A percentile compares a stretch with the other conserved stretches of the same genome.
Evolutionary conservation across 2,113 vertebrate species (phyloP).

Genomic region (Camelus bactrianus): DNA sequence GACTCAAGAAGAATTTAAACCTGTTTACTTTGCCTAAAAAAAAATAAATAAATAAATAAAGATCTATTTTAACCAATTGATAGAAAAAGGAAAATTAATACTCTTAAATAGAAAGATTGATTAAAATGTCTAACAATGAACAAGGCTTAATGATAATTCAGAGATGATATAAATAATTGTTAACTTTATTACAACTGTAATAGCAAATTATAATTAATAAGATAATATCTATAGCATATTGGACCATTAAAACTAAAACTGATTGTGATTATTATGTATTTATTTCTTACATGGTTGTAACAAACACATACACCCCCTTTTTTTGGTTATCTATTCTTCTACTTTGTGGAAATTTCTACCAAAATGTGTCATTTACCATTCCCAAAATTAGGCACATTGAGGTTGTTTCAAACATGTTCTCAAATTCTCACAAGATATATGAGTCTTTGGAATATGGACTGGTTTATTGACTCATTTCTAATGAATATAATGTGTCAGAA

Average conservation of each 20-base stretch:
- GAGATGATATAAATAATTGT: background rate
- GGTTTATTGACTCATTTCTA: background rate
- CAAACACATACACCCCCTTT: background rate
- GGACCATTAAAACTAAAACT: background rate
- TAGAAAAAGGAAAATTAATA: background rate
- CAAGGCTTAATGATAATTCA: background rate
- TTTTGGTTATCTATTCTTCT: background rate
- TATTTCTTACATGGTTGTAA: background rate
- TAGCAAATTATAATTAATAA: background rate
- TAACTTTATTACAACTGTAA: background rate
- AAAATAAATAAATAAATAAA: background rate
- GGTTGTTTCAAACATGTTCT: background rate
- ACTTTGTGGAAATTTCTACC: background rate
- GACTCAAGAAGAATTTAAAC: background rate
- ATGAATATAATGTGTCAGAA: background rate
- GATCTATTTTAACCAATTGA: background rate
- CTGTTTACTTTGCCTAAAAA: background rate
- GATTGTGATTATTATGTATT: background rate
- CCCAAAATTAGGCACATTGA: background rate
- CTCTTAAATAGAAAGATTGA: background rate
- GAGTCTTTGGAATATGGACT: background rate
- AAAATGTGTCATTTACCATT: background rate
- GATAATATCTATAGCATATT: background rate
- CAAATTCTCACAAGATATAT: background rate
- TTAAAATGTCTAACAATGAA: background rate